Base-by-base conservation (phyloP, 1,140 invertebrate genomes). In the Brachionus calyciflorus region DNA sequence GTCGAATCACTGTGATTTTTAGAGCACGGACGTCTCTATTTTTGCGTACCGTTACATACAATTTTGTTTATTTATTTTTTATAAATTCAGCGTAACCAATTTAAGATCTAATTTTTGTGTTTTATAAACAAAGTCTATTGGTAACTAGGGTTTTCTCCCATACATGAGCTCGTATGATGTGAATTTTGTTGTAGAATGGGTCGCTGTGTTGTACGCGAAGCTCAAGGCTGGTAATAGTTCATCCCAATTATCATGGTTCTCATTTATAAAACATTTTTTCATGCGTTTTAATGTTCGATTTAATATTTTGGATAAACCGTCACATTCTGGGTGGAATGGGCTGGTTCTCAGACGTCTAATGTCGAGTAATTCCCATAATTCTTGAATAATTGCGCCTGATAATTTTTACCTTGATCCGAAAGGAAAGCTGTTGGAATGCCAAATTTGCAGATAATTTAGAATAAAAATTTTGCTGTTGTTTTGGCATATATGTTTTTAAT, bases 401-500 rank as follows among this genome's bases (percentile, higher is more conserved):
- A 80, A 30, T 80, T 77, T 10, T 57, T 19, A 21, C 83, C 84
- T 77, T 83, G 81, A 69, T 86, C 83, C 0, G 82, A 76, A 33
- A 82, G 80, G 6, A 85, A 78, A 28, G 80, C 65, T 5, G 80
- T 28, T 1, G 84, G 83, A 1, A 81, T 78, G 9, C 85, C 85
- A 78, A 80, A 83, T 10, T 80, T 75, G 49, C 76, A 79, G 30
- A 86, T 65, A 7, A 81, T 69, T 19, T 84, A 77, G 28, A 81
- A 65, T 0, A 86, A 79, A 0, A 77, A 78, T 17, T 81, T 77
- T 1, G 82, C 85, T 5, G 84, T 78, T 1, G 81, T 84, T 37
- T 69, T 44, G 0, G 83, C 82, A 9, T 82, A 80, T 77, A 84
- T 81, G 77, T 87, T 81, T 3, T 81, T 81, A 9, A 86, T 77